Base-by-base conservation (phyloP, 1,140 invertebrate genomes). In the Oncopodura yosiiana region DNA sequence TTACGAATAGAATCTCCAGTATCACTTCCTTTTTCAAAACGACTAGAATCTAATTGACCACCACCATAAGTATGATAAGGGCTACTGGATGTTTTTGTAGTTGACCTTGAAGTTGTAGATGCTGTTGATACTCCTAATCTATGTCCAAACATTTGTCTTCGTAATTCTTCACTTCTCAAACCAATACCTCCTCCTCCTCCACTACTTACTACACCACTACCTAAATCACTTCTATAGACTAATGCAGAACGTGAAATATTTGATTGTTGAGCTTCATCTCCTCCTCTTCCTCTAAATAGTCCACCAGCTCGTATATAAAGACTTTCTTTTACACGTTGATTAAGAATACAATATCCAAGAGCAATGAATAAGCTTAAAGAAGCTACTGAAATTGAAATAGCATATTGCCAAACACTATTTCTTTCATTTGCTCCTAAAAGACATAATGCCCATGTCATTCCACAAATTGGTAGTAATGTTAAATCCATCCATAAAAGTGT, bases 91-190 rank as follows among this genome's bases (percentile, higher is more conserved):
- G 89, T 94, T 71, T 94, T 95, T 30, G 87, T 91, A 4, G 91
- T 95, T 30, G 90, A 94, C 49, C 89, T 75, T 14, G 89, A 93
- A 1, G 91, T 96, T 1, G 91, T 94, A 51, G 87, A 92, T 0
- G 89, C 91, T 1, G 89, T 91, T n/a, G 91, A 94, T 55, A 95
- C 93, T 21, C 91, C 91, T 57, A 94, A 82, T 42, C 89, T 52
- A 41, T 32, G 45, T 71, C 58, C 84, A 72, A 66, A 69, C 76
- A 74, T 50, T 67, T 70, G 70, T 71, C 52, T 66, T 71, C 57
- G 65, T 74, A 58, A 66, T 64, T 61, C 70, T 69, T 63, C 51
- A 3, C 37, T 18, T n/a, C 55, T 27, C n/a, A 57, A 19, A 14
- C 60, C 58, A 42, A 71, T 70, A n/a, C n/a, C n/a, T n/a, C n/a